phyloP scores from a whole-genome alignment of 1,140 invertebrate species.

The Geopemphigus sp. region DNA sequence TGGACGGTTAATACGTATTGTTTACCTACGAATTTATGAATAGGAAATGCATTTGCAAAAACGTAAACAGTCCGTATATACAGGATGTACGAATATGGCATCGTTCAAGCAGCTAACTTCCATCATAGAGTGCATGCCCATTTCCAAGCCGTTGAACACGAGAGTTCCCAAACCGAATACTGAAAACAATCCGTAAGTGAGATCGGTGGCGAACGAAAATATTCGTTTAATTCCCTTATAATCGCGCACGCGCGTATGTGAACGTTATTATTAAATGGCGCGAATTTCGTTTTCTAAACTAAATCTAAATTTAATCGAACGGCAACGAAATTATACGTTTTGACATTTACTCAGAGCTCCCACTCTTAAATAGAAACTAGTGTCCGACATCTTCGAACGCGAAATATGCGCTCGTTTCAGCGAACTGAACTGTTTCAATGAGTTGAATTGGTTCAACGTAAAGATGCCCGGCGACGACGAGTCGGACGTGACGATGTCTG shows the following conservation, averaged over 20 bases:
- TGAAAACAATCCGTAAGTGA: conserved; percentile 54
- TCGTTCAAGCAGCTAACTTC: conserved; percentile 61
- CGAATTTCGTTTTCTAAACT: too few species aligned
- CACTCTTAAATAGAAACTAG: conserved; percentile 67
- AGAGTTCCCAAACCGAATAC: conserved; percentile 68
- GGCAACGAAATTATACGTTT: too few species aligned
- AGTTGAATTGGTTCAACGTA: conserved; percentile 60
- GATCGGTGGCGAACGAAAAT: too few species aligned
- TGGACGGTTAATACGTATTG: not conserved
- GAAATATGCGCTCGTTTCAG: conserved; percentile 62
- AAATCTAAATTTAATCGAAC: too few species aligned
- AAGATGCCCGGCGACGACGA: conserved; percentile 57
- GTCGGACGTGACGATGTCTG: conserved; percentile 53
- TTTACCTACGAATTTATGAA: conserved; percentile 69
- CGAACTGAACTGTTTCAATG: conserved; percentile 62
- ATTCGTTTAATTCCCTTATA: too few species aligned
- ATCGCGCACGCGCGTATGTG: too few species aligned
- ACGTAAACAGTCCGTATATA: conserved; percentile 70
- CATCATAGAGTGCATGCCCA: conserved; percentile 66
- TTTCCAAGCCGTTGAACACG: conserved; percentile 66
- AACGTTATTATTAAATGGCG: too few species aligned
- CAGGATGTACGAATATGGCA: conserved; percentile 63
- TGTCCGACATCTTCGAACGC: conserved; percentile 59
- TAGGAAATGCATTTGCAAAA: conserved; percentile 69
- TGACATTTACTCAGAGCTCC: conserved; percentile 63